A percentile compares a stretch with the other conserved stretches of the same genome.
phyloP scores from a whole-genome alignment of 1,140 invertebrate species.

The Leptopilina clavipes region DNA sequence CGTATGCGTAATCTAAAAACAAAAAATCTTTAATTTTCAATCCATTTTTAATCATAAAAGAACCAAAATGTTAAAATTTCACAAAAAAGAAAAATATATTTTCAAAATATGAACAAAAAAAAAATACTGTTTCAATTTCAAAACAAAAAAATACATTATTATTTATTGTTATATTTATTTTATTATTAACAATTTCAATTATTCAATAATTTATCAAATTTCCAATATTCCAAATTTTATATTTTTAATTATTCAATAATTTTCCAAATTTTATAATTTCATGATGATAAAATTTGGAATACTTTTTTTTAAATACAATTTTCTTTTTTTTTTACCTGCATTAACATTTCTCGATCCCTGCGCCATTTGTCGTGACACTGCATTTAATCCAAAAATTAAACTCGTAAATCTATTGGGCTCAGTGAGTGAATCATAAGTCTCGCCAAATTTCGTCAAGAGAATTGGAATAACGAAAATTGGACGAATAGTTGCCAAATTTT shows the following conservation, averaged over 20 bases:
- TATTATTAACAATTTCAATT: no score
- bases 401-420: slow-evolving; percentile 57
- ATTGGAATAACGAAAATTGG: slow-evolving; percentile 90
- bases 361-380: slow-evolving; percentile 82
- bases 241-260: no score
- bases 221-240: no score
- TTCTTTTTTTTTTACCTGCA: slow-evolving; percentile 49
- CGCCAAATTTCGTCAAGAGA: slow-evolving; percentile 86
- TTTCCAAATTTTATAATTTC: no score
- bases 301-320: neutral
- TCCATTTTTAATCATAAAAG: no score
- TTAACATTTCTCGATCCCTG: slow-evolving; percentile 77
- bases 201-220: no score
- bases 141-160: no score
- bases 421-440: slow-evolving; percentile 88
- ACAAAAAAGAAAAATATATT: no score
- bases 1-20: slow-evolving; percentile 75
- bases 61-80: no score
- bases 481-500: slow-evolving; percentile 85
- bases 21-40: slow-evolving; percentile 9
- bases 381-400: slow-evolving; percentile 84
- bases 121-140: no score
- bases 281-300: neutral
- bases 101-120: no score
- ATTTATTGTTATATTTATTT: no score